Percentiles rank a stretch among this genome's conserved stretches.
Conservation (phyloP, 2,797 vertebrate genomes). For the Distichodus sexfasciatus region DNA sequence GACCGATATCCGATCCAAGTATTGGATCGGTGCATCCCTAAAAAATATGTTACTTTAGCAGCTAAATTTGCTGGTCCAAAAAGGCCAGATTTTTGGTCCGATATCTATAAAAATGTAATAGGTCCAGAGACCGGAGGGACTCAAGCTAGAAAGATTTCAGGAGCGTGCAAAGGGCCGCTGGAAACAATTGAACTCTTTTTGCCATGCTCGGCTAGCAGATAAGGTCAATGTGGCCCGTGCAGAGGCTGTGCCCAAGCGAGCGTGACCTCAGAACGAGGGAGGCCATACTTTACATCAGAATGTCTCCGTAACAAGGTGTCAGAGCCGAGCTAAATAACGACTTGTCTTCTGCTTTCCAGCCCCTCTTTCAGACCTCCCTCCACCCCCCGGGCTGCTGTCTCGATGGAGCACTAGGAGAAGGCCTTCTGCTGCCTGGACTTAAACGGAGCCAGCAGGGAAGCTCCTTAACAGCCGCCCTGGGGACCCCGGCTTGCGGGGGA, state of each 20-base stretch:
- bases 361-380: neutral
- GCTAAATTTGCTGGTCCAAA: too few relatives aligned
- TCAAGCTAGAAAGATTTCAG: neutral
- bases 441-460: conserved; percentile 36
- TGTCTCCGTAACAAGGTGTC: conserved; percentile 54
- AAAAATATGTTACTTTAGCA: too few relatives aligned
- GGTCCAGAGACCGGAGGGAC: too few relatives aligned
- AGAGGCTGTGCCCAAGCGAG: neutral
- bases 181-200: neutral
- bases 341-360: conserved; percentile 34
- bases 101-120: neutral
- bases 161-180: conserved; percentile 5
- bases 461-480: conserved; percentile 32
- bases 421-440: conserved; percentile 26
- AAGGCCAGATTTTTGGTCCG: too few relatives aligned
- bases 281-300: conserved; percentile 36
- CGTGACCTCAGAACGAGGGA: conserved; percentile 24
- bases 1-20: too few relatives aligned
- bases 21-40: too few relatives aligned
- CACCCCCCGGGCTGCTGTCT: conserved; percentile 8
- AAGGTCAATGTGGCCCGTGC: conserved; percentile 4
- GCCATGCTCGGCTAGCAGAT: neutral
- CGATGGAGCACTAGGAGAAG: conserved; percentile 41
- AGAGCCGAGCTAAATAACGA: conserved; percentile 50
- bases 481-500: conserved; percentile 12